A percentile compares a stretch with the other conserved stretches of the same genome.
Evolutionary conservation across 2,113 vertebrate species (phyloP).

Genomic region (Ahaetulla prasina): DNA sequence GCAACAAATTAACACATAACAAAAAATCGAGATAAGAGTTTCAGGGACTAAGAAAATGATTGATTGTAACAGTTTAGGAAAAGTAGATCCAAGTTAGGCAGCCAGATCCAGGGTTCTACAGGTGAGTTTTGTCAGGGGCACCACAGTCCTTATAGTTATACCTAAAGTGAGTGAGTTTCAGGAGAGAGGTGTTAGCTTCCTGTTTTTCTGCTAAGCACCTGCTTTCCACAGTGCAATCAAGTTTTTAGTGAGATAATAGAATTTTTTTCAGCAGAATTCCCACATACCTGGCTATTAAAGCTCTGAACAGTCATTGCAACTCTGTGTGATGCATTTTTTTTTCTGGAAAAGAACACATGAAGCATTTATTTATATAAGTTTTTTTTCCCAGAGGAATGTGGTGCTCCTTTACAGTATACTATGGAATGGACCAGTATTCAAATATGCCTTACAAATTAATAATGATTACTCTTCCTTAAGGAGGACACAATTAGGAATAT

Average conservation of each 20-base stretch:
- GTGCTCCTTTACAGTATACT: neutral
- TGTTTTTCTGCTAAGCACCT: neutral
- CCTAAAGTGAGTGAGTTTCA: neutral
- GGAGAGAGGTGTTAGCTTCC: neutral
- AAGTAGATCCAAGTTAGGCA: accelerated
- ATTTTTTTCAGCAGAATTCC: neutral
- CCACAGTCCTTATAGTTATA: neutral
- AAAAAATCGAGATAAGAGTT: neutral
- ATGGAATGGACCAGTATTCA: neutral
- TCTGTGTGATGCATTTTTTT: neutral
- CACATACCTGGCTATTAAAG: neutral
- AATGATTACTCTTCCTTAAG: neutral
- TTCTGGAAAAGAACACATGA: neutral
- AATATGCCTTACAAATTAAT: neutral
- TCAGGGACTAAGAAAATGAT: neutral
- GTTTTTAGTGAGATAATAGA: neutral
- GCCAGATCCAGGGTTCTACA: neutral
- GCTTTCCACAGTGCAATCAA: neutral
- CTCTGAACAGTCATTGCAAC: neutral
- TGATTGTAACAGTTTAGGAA: neutral
- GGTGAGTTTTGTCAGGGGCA: neutral
- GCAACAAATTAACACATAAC: neutral
- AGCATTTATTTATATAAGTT: neutral
- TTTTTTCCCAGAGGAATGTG: neutral
- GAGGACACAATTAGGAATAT: neutral